Evolutionary conservation across 2,113 vertebrate genomes (phyloP).

Genomic region (Trogon melanurus): DNA sequence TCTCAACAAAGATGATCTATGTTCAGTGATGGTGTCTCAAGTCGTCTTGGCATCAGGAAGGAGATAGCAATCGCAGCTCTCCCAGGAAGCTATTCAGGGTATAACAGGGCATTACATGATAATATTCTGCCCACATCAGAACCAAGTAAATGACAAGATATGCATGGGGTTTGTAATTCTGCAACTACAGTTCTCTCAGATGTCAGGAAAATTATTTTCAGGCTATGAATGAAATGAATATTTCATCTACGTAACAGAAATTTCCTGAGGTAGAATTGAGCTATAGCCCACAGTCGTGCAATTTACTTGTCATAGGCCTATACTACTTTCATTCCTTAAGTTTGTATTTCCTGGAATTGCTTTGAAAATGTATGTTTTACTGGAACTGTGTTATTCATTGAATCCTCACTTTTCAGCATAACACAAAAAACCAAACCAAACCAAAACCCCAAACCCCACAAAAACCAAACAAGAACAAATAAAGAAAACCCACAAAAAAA

Average conservation of each 20-base stretch:
- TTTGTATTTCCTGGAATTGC: slow-evolving; percentile 24
- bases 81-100: background rate
- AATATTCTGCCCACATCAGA: background rate
- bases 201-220: background rate
- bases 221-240: slow-evolving; percentile 17
- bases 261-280: slow-evolving; percentile 17
- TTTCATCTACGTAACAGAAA: background rate
- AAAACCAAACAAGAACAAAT: background rate
- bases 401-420: background rate
- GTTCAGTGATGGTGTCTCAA: background rate
- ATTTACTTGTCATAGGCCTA: slow-evolving; percentile 21
- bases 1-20: background rate
- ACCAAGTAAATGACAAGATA: background rate
- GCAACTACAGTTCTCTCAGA: slow-evolving; percentile 12
- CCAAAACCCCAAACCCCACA: background rate
- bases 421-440: background rate
- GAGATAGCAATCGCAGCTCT: background rate
- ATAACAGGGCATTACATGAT: rapidly evolving
- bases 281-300: slow-evolving; percentile 2
- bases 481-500: background rate
- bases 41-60: background rate
- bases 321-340: background rate
- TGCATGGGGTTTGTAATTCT: background rate
- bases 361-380: slow-evolving; percentile 15
- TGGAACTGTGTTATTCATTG: background rate